phyloP scores from a whole-genome alignment of 2,888 invertebrate species.

The Dilophus febrilis region DNA sequence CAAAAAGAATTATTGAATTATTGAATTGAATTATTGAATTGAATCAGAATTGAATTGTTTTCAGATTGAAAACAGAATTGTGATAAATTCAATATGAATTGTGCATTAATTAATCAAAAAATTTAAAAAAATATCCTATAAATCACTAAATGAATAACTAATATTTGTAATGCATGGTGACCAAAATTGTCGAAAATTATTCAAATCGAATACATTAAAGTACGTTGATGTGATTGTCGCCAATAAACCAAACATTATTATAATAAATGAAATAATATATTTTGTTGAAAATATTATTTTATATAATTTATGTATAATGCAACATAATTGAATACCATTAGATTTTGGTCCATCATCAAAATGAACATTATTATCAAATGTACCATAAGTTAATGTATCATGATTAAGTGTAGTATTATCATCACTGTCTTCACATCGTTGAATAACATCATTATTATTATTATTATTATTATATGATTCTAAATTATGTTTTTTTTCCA shows the following conservation, averaged over 20 bases:
- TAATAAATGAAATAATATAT: constrained; percentile 30
- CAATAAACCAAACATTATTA: constrained; percentile 42
- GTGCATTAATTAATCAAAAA: no score
- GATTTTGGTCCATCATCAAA: no score
- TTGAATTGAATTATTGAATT: no score
- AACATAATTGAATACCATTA: no score
- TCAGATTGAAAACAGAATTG: no score
- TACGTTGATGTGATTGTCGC: constrained; percentile 54
- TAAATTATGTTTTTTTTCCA: constrained; percentile 27
- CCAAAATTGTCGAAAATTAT: constrained; percentile 45
- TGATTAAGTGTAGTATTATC: no score
- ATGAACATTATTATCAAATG: no score
- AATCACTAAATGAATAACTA: constrained; percentile 17
- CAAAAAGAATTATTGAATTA: no score
- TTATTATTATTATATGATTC: constrained; percentile 10
- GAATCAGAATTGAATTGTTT: no score
- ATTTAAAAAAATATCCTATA: constrained; percentile 2
- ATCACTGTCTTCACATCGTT: neutral
- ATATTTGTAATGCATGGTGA: constrained; percentile 57
- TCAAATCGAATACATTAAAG: constrained; percentile 47
- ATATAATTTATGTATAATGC: no score
- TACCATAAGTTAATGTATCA: neutral
- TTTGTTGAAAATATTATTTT: constrained; percentile 14
- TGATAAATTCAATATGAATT: no score
- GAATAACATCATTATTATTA: neutral